Conservation (phyloP, 1,140 invertebrate species). For the Drosophila sulfurigaster region DNA sequence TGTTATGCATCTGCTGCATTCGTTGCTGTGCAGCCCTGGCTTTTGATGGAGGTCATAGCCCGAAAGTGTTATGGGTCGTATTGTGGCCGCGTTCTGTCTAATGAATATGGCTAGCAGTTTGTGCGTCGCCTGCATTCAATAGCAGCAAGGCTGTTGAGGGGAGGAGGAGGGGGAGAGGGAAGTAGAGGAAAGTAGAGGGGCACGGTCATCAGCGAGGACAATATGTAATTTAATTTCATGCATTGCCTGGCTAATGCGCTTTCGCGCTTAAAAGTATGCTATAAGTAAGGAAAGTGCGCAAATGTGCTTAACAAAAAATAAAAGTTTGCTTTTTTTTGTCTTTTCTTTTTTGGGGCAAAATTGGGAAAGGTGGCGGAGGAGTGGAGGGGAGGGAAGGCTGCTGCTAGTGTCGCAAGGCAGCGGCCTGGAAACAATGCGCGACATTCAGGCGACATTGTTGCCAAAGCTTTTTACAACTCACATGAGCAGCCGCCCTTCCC, state of each 20-base stretch:
- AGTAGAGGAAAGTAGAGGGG: too few relatives aligned
- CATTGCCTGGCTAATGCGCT: constrained; percentile 81
- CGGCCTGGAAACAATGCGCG: constrained; percentile 81
- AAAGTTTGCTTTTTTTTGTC: constrained; percentile 45
- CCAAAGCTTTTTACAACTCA: constrained; percentile 82
- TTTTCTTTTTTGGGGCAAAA: constrained; percentile 21
- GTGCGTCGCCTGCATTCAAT: constrained; percentile 28
- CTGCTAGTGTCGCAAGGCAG: constrained; percentile 70
- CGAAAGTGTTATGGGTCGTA: constrained; percentile 38
- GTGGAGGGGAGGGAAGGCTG: neutral
- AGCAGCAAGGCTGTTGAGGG: neutral
- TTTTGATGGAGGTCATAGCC: constrained; percentile 29
- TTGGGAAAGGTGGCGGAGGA: neutral
- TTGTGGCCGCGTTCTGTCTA: constrained; percentile 30
- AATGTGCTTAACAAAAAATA: constrained; percentile 78
- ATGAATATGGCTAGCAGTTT: constrained; percentile 39
- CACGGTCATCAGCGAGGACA: constrained; percentile 35
- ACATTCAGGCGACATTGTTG: constrained; percentile 83
- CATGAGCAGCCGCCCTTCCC: constrained; percentile 49
- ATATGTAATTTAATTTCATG: constrained; percentile 82
- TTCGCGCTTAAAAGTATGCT: constrained; percentile 77
- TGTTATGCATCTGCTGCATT: too few relatives aligned
- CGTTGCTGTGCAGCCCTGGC: constrained; percentile 29
- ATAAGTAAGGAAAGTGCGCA: constrained; percentile 76
- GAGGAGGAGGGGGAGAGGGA: neutral